Evolutionary conservation across 2,888 invertebrate species (phyloP).

Genomic region (Eupithecia dodoneata): DNA sequence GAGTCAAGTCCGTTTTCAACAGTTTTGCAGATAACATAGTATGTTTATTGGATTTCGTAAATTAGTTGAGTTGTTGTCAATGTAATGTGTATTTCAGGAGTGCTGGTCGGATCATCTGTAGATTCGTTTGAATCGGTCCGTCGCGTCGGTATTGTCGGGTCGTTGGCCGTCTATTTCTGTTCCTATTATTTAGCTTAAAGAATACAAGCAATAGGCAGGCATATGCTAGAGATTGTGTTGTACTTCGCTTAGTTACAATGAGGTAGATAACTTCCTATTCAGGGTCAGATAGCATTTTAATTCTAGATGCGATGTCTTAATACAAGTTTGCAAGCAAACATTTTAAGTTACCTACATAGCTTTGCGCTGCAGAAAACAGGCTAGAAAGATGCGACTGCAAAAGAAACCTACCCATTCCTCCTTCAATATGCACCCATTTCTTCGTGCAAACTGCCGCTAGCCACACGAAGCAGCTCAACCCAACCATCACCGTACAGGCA

Average conservation of each 20-base stretch:
- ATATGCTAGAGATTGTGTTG: background rate
- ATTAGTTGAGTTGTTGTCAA: background rate
- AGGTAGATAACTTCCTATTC: background rate
- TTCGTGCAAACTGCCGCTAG: slow-evolving; percentile 89
- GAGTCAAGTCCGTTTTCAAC: background rate
- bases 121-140: background rate
- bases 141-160: slow-evolving; percentile 20
- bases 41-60: background rate
- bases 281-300: background rate
- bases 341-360: background rate
- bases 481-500: slow-evolving; percentile 87
- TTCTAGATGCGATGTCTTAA: background rate
- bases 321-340: background rate
- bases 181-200: background rate
- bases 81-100: background rate
- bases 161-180: slow-evolving; percentile 42
- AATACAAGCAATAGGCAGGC: background rate
- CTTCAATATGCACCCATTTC: slow-evolving; percentile 87
- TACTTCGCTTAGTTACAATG: background rate
- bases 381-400: background rate
- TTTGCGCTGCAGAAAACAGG: background rate
- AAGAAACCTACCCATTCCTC: slow-evolving; percentile 63
- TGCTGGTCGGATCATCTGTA: background rate
- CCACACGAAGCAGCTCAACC: slow-evolving; percentile 88
- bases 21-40: background rate